phyloP scores from a whole-genome alignment of 2,797 vertebrate genomes.

The Fistularia commersonii region DNA sequence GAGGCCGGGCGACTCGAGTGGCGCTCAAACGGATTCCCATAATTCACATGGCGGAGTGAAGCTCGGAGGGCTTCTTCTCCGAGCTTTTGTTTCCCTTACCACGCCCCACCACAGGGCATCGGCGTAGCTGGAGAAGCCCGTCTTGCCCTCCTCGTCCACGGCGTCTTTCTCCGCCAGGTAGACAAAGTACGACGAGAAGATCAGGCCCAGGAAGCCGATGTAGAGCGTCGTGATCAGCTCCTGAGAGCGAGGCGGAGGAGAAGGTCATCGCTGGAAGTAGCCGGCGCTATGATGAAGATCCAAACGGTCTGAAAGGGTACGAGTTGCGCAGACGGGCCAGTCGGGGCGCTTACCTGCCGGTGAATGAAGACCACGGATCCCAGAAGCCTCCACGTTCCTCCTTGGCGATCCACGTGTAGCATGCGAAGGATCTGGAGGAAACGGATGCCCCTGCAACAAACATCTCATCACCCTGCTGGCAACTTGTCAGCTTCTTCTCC shows the following conservation, averaged over 20 bases:
- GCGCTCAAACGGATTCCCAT: constrained; percentile 1
- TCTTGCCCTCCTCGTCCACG: constrained; percentile 85
- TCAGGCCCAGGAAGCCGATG: constrained; percentile 88
- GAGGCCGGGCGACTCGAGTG: constrained; percentile 15
- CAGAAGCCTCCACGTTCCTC: constrained; percentile 87
- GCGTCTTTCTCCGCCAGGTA: constrained; percentile 91
- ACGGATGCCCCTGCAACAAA: constrained; percentile 79
- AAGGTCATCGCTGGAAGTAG: no score
- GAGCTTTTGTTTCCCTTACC: constrained; percentile 69
- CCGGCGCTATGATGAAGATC: background rate
- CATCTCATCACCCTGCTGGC: background rate
- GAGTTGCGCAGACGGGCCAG: background rate
- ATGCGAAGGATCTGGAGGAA: constrained; percentile 90
- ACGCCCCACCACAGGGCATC: constrained; percentile 93
- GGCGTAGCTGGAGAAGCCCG: constrained; percentile 87
- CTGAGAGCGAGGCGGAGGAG: constrained; percentile 49
- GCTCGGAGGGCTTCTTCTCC: no score
- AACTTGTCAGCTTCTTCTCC: background rate
- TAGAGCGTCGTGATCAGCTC: constrained; percentile 90
- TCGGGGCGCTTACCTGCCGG: constrained; percentile 75
- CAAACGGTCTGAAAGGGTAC: background rate
- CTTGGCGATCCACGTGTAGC: constrained; percentile 89
- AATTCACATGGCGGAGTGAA: no score
- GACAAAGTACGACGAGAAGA: constrained; percentile 93
- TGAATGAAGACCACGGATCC: constrained; percentile 91